Evolutionary conservation across 2,888 invertebrate species (phyloP).

Genomic region (Lydus trimaculatus): DNA sequence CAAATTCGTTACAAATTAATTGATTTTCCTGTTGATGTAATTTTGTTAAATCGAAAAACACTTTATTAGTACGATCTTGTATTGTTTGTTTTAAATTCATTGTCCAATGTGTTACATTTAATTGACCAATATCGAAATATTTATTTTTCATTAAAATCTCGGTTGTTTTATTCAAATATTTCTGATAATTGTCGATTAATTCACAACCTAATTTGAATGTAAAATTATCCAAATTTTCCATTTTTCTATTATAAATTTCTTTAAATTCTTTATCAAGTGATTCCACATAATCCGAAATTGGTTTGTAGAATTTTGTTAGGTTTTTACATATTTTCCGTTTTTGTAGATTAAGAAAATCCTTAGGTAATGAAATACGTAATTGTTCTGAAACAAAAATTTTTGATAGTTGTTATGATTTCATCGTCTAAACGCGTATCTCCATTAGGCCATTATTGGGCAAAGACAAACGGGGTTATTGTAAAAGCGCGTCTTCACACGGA

Average conservation of each 20-base stretch:
- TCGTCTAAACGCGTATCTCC: no score
- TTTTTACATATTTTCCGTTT: slow-evolving; percentile 64
- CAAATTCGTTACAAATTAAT: slow-evolving; percentile 75
- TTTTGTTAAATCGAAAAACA: slow-evolving; percentile 69
- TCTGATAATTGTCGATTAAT: slow-evolving; percentile 69
- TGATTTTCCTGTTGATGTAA: slow-evolving; percentile 72
- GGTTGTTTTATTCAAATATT: slow-evolving; percentile 67
- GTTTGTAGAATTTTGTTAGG: slow-evolving; percentile 65
- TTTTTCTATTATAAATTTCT: slow-evolving; percentile 54
- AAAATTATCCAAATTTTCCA: slow-evolving; percentile 54
- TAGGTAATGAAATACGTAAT: slow-evolving; percentile 47
- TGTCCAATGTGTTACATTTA: slow-evolving; percentile 71
- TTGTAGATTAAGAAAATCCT: slow-evolving; percentile 58
- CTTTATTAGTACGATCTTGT: slow-evolving; percentile 66
- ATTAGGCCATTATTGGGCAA: no score
- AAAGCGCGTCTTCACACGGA: no score
- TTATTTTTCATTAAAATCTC: slow-evolving; percentile 69
- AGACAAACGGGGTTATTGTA: no score
- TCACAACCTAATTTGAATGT: slow-evolving; percentile 68
- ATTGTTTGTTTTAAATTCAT: slow-evolving; percentile 68
- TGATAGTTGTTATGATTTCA: no score
- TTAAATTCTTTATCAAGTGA: slow-evolving; percentile 65
- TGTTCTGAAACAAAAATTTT: slow-evolving; percentile 26
- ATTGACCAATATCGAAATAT: slow-evolving; percentile 71
- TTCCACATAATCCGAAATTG: slow-evolving; percentile 66